phyloP scores from a whole-genome alignment of 2,888 invertebrate genomes.

The Teleogryllus oceanicus region DNA sequence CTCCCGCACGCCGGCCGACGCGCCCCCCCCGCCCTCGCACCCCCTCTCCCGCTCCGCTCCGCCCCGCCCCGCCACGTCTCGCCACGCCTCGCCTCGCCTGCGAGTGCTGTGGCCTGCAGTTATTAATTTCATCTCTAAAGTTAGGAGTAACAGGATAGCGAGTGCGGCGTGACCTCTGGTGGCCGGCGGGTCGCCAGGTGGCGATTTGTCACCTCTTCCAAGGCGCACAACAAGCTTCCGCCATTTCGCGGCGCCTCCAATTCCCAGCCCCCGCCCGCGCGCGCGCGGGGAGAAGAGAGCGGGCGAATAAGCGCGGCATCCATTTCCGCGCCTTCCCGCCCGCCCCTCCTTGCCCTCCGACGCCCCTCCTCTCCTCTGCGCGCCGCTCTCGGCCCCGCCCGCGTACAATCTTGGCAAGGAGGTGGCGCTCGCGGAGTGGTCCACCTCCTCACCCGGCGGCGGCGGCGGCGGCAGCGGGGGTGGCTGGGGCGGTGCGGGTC shows the following conservation, averaged over 20 bases:
- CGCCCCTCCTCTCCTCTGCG: too few relatives aligned
- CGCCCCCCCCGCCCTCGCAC: too few relatives aligned
- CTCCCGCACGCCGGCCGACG: background rate
- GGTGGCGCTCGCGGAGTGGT: background rate
- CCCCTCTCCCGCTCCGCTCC: background rate
- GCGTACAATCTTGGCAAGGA: too few relatives aligned
- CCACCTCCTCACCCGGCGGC: background rate
- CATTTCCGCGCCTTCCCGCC: background rate
- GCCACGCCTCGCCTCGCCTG: background rate
- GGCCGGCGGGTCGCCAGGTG: conserved; percentile 49
- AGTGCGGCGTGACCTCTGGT: conserved; percentile 27
- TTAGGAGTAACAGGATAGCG: conserved; percentile 22
- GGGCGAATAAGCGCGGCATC: background rate
- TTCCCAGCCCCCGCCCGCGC: background rate
- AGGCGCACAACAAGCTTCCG: conserved; percentile 50
- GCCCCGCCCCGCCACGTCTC: background rate
- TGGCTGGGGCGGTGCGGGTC: background rate
- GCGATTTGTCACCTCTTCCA: conserved; percentile 51
- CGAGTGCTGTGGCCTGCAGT: conserved; percentile 21
- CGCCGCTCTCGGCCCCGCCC: too few relatives aligned
- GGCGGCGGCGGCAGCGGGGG: background rate
- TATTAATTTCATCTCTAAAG: conserved; percentile 33
- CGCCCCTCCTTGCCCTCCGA: background rate
- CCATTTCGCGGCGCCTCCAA: conserved; percentile 44
- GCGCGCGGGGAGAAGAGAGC: background rate